These are phyloP conservation scores for Ivindomyrus marchei DNA, from an alignment of 2,113 vertebrate genomes.

Conservation along the genomic window DNA sequence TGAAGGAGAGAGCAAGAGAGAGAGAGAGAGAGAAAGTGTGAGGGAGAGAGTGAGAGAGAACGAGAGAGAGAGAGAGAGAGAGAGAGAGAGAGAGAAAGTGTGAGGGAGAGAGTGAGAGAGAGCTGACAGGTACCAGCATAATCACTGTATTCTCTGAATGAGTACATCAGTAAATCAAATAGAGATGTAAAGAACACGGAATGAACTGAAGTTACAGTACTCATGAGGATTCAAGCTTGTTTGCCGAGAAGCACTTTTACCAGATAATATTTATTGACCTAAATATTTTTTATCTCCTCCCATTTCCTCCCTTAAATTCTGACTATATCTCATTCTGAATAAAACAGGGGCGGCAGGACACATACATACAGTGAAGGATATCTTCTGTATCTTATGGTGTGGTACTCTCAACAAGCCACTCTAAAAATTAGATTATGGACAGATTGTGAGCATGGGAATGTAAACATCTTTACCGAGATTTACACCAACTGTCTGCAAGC, in stretches of 20 bases:
- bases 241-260: background rate
- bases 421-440: background rate
- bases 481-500: background rate
- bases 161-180: background rate
- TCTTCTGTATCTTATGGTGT: background rate
- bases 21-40: too few relatives aligned
- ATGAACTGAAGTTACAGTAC: background rate
- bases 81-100: too few relatives aligned
- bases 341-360: background rate
- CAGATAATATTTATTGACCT: background rate
- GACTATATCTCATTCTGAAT: background rate
- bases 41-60: too few relatives aligned
- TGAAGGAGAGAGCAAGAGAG: background rate
- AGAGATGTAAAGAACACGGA: background rate
- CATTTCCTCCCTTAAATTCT: background rate
- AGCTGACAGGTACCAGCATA: background rate
- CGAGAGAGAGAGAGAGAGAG: too few relatives aligned
- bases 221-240: background rate
- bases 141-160: background rate
- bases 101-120: background rate
- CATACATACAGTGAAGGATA: background rate
- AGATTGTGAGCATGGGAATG: background rate
- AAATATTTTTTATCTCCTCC: background rate
- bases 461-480: background rate
- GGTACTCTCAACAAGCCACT: background rate